These are phyloP conservation scores for Nomada ruficornis DNA, from an alignment of 2,888 invertebrate genomes.

Conservation along the genomic window DNA sequence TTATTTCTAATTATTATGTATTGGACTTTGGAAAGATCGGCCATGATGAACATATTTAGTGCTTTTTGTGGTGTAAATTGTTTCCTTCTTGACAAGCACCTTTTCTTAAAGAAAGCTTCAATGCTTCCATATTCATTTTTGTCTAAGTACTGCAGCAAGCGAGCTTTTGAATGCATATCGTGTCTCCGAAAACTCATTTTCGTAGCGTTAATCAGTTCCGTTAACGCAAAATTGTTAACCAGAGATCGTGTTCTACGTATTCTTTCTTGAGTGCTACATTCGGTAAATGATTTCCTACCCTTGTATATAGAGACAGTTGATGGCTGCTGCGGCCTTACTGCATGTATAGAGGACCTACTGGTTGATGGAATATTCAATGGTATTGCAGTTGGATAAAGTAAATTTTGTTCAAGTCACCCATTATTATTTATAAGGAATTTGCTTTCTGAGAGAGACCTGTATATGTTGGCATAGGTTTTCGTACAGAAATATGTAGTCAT, in stretches of 20 bases:
- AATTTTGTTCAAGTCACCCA: not conserved
- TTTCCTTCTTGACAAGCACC: not conserved
- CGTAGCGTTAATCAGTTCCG: not conserved
- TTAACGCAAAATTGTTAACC: constrained; percentile 3
- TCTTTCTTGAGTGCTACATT: not conserved
- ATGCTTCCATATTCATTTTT: not conserved
- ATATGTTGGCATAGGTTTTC: not conserved
- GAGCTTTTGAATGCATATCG: constrained; percentile 12
- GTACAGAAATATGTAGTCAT: not conserved
- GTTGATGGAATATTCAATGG: not conserved
- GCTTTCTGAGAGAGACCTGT: not conserved
- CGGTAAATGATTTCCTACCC: not conserved
- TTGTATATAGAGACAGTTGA: not conserved
- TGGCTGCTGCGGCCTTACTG: not conserved
- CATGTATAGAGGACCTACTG: not conserved
- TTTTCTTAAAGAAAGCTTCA: not conserved
- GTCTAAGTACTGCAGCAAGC: constrained; percentile 9
- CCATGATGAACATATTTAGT: constrained; percentile 17
- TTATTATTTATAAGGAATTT: too few relatives aligned
- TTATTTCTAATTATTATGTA: constrained; percentile 29
- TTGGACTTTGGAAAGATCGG: constrained; percentile 21
- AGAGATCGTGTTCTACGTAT: not conserved
- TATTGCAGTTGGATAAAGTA: not conserved
- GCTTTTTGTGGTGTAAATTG: not conserved
- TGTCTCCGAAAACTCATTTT: constrained; percentile 13